These are phyloP conservation scores for Lytechinus pictus DNA, from an alignment of 35 echinoderm and acorn worm species.

Conservation along the genomic window DNA sequence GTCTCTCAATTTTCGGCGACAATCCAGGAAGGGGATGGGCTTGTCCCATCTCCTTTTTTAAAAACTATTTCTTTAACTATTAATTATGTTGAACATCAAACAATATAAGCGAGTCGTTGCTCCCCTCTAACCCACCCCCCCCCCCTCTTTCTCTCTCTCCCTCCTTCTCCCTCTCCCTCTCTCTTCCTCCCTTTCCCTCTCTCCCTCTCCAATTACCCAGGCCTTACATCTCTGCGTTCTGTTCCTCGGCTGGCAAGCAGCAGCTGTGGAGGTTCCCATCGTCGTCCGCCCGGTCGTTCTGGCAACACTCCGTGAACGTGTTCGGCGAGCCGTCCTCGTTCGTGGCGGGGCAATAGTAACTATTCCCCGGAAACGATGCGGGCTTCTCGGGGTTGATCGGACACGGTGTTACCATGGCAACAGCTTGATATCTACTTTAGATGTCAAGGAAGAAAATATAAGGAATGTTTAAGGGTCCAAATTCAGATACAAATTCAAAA, in stretches of 20 bases:
- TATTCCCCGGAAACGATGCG: constrained; percentile 60
- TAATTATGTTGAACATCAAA: too few species aligned
- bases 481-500: too few species aligned
- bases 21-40: too few species aligned
- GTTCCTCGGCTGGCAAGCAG: constrained; percentile 60
- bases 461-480: too few species aligned
- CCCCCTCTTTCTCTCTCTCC: too few species aligned
- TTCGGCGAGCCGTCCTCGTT: constrained; percentile 81
- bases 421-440: not conserved
- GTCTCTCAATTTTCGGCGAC: too few species aligned
- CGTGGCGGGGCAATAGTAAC: constrained; percentile 73
- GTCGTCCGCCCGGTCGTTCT: constrained; percentile 74
- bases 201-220: too few species aligned
- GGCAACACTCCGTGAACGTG: constrained; percentile 83
- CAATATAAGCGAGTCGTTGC: not conserved
- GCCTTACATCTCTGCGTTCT: constrained; percentile 60
- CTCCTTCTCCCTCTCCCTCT: too few species aligned
- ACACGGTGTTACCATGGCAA: constrained; percentile 45
- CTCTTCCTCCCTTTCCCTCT: too few species aligned
- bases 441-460: not conserved
- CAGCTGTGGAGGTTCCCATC: constrained; percentile 78
- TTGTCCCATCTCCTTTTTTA: too few species aligned
- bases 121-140: not conserved
- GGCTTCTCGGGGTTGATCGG: constrained; percentile 51
- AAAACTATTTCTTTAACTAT: too few species aligned